Base-by-base conservation (phyloP, 2,113 vertebrate species). In the Oceanodroma tethys region DNA sequence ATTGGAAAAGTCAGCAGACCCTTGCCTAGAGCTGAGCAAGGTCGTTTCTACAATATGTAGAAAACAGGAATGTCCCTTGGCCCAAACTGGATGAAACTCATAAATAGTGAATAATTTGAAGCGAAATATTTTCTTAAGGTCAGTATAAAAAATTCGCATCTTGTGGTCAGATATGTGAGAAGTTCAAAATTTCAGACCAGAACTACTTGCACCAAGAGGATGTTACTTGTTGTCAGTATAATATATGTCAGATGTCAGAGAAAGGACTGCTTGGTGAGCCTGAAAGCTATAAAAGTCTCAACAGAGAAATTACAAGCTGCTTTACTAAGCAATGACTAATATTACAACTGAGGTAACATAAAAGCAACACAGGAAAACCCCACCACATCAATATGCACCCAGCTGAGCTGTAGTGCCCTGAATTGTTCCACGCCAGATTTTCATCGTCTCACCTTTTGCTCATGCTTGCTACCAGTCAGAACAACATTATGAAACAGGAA, bases 371-470 rank as follows among this genome's bases (percentile, higher is more conserved):
- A 62, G 21, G 38, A 84, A 85, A 59, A 7, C 2, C 11, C 13
- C 27, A 47, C 16, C 26, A 38, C 5, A 3, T 12, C 0, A 0
- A 18, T 16, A 30, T 6, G 9, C 55, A 30, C 13, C 36, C 80
- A 75, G 23, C 34, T 67, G 50, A 87, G 53, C 29, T 2, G 3
- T 12, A 55, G 59, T 71, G 59, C 45, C 59, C 79, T 72, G 56
- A 56, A 42, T 56, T 42, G 22, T 55, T 81, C 48, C 65, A 27
- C 3, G 2, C 11, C 62, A 62, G 32, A 47, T 72, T 95, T 94
- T 45, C 14, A 8, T 23, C 17, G 0, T 60, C n/a, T 70, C 47
- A n/a, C 16, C 42, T 81, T 32, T n/a, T 3, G 1, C 21, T 86
- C n/a, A 17, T 1, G 3, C 9, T 76, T 1, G 0, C 34, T n/a